Percentiles rank a stretch among this genome's conserved stretches.
Conservation (phyloP, 2,888 invertebrate genomes). For the Hipparchia sbordonii region DNA sequence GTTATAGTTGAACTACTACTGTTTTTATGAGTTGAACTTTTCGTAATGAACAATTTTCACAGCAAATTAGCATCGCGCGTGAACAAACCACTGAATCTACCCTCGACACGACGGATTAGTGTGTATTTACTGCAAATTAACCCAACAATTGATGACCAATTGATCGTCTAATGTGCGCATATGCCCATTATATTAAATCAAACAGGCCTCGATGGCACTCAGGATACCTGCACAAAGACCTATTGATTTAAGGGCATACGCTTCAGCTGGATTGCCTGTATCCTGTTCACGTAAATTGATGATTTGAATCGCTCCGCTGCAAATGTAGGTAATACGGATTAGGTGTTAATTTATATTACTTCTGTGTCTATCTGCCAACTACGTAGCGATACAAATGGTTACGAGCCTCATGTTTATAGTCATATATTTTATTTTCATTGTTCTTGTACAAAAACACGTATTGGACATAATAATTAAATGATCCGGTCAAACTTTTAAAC, state of each 20-base stretch:
- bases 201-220: constrained; percentile 56
- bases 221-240: constrained; percentile 73
- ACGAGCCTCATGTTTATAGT: too few species aligned
- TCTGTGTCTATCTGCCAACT: not conserved
- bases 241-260: constrained; percentile 69
- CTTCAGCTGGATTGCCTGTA: constrained; percentile 45
- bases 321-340: constrained; percentile 12
- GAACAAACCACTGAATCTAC: constrained; percentile 28
- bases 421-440: too few species aligned
- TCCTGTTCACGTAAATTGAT: constrained; percentile 60
- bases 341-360: constrained; percentile 4
- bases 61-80: constrained; percentile 10
- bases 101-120: constrained; percentile 54
- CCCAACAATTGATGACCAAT: constrained; percentile 77
- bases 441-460: too few species aligned
- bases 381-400: too few species aligned
- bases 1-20: too few species aligned
- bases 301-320: constrained; percentile 40
- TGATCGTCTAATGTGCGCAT: constrained; percentile 70
- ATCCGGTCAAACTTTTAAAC: too few species aligned
- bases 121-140: constrained; percentile 47
- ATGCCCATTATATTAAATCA: constrained; percentile 80
- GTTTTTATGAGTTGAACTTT: not conserved
- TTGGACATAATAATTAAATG: too few species aligned
- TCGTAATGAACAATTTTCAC: not conserved